These are phyloP conservation scores for Melanotaenia duboulayi DNA, from an alignment of 2,113 vertebrate species.

Conservation along the genomic window DNA sequence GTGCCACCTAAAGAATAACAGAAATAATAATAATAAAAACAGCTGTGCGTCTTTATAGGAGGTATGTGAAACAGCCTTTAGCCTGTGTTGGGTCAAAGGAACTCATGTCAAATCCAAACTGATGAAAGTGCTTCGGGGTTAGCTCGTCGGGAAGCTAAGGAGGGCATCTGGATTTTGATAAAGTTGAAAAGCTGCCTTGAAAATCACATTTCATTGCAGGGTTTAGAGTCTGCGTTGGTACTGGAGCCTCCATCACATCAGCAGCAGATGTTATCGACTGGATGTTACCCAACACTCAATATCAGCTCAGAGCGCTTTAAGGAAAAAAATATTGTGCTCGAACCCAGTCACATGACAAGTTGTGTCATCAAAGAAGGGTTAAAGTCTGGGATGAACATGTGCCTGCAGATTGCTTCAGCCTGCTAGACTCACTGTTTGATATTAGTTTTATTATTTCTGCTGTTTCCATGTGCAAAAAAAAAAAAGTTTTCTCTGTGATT, in stretches of 20 bases:
- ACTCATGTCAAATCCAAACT: conserved; percentile 22
- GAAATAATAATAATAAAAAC: neutral
- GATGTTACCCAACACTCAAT: conserved; percentile 19
- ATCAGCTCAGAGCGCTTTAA: neutral
- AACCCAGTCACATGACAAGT: neutral
- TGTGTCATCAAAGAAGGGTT: conserved; percentile 27
- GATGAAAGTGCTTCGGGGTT: conserved; percentile 32
- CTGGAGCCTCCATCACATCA: conserved; percentile 18
- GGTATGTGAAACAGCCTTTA: neutral
- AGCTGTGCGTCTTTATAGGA: neutral
- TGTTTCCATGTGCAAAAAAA: too few species aligned
- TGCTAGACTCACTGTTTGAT: neutral
- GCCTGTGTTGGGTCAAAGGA: neutral
- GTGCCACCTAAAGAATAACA: neutral
- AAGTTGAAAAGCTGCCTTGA: conserved; percentile 11
- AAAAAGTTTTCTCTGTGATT: too few species aligned
- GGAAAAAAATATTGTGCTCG: conserved; percentile 19
- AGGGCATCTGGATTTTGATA: neutral
- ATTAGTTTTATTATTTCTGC: neutral
- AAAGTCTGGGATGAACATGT: conserved; percentile 1
- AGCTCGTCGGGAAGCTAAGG: neutral
- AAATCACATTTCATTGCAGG: conserved; percentile 35
- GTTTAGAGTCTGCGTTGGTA: conserved; percentile 17
- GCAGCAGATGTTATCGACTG: conserved; percentile 19
- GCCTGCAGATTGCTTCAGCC: conserved; percentile 1